phyloP scores from a whole-genome alignment of 1,140 invertebrate genomes.

The Diorhabda sublineata region DNA sequence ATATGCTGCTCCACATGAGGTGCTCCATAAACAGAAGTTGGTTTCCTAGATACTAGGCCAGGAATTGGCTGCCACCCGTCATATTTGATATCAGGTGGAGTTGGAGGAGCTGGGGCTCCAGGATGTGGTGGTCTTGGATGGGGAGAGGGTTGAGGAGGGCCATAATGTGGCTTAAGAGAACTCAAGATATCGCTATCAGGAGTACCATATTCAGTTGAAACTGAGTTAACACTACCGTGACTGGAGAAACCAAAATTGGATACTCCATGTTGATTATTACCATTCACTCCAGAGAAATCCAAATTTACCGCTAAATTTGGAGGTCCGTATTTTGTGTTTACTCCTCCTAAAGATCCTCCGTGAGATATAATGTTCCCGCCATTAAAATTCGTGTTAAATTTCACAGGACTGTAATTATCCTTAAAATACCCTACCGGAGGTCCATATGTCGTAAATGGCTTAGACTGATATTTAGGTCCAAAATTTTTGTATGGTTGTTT shows the following conservation, averaged over 20 bases:
- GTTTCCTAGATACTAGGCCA: conserved; percentile 51
- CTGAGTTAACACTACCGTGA: conserved; percentile 27
- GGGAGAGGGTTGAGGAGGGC: conserved; percentile 47
- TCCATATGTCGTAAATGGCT: conserved; percentile 15
- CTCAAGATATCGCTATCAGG: conserved; percentile 33
- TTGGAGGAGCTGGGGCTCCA: conserved; percentile 66
- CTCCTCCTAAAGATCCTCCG: not conserved
- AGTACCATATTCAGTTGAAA: conserved; percentile 45
- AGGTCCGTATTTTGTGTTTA: not conserved
- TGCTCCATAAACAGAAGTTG: conserved; percentile 30
- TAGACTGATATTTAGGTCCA: conserved; percentile 29
- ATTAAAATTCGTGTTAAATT: conserved; percentile 38
- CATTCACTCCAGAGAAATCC: not conserved
- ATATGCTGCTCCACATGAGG: conserved; percentile 15
- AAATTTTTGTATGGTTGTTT: conserved; percentile 45
- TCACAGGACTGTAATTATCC: conserved; percentile 24
- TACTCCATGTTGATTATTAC: conserved; percentile 28
- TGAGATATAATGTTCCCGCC: conserved; percentile 6
- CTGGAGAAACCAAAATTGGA: conserved; percentile 14
- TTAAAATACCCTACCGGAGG: conserved; percentile 23
- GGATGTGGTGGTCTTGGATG: conserved; percentile 56
- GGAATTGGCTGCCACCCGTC: conserved; percentile 82
- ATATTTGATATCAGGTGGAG: conserved; percentile 70
- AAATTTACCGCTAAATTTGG: conserved; percentile 5
- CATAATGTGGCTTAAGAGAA: conserved; percentile 36